A percentile compares a stretch with the other conserved stretches of the same genome.
These are phyloP conservation scores for Oegoconia quadripuncta DNA, from an alignment of 2,888 invertebrate genomes.

Conservation along the genomic window DNA sequence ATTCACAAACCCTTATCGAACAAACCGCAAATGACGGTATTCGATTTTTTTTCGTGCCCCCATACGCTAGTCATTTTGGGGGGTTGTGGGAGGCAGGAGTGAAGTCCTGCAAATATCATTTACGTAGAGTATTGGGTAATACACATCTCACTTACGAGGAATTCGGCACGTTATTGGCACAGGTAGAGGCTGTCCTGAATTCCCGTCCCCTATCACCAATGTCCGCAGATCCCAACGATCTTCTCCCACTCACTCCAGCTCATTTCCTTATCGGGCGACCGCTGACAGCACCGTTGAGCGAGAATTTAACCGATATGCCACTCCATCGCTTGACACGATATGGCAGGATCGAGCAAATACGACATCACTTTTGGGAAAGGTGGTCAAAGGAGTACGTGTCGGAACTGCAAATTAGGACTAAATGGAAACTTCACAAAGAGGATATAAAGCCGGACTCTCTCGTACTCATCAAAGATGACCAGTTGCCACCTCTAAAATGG, in stretches of 20 bases:
- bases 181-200: background rate
- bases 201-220: background rate
- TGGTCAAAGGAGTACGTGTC: background rate
- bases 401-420: background rate
- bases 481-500: too few relatives aligned
- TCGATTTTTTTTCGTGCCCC: background rate
- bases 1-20: background rate
- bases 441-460: background rate
- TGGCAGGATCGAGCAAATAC: conserved; percentile 13
- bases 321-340: conserved; percentile 14
- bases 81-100: background rate
- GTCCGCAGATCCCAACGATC: conserved; percentile 8
- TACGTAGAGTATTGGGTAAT: background rate
- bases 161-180: background rate
- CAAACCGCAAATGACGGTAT: background rate
- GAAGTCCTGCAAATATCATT: background rate
- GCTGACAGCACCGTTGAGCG: conserved; percentile 10
- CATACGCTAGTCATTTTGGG: background rate
- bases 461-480: background rate
- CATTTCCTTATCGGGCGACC: conserved; percentile 7
- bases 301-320: conserved; percentile 5
- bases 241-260: conserved; percentile 3
- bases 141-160: too few relatives aligned
- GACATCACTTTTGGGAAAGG: conserved; percentile 1
- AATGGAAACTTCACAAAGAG: background rate